Conservation (phyloP, 2,113 vertebrate species). For the Microtus pennsylvanicus region DNA sequence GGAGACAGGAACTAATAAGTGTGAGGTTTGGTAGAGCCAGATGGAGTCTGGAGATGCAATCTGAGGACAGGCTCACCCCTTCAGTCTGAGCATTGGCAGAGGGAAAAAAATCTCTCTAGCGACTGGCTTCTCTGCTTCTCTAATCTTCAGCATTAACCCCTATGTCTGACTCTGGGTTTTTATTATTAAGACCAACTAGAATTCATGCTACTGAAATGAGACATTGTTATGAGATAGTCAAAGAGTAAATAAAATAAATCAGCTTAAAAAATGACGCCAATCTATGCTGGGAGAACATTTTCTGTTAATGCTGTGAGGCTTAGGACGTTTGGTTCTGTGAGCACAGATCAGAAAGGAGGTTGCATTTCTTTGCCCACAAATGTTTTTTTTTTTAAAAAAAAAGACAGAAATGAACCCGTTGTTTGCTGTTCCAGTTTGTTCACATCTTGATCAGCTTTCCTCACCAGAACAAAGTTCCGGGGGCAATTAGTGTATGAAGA, state of each 20-base stretch:
- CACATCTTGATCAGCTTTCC: not conserved
- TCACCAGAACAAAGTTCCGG: too few species aligned
- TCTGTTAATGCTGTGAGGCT: not conserved
- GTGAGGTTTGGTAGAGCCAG: too few species aligned
- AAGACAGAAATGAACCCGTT: not conserved
- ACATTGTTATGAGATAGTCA: not conserved
- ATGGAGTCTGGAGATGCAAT: too few species aligned
- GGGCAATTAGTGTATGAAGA: not conserved
- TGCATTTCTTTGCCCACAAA: not conserved
- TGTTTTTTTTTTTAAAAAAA: too few species aligned
- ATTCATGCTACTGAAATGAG: not conserved
- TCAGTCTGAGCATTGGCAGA: too few species aligned
- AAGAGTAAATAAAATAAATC: not conserved
- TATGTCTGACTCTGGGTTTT: too few species aligned
- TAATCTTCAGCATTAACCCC: too few species aligned
- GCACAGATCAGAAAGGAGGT: accelerated
- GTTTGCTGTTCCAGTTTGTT: not conserved
- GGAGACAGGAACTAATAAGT: too few species aligned
- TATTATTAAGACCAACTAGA: too few species aligned
- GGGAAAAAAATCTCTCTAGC: too few species aligned
- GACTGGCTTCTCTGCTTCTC: too few species aligned
- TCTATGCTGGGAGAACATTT: not conserved
- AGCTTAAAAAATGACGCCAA: not conserved
- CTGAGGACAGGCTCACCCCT: too few species aligned
- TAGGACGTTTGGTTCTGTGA: not conserved